Evolutionary conservation across 2,888 invertebrate species (phyloP), one percentile per base, ranked within the genome.

Genomic region (Apamea sordens): DNA sequence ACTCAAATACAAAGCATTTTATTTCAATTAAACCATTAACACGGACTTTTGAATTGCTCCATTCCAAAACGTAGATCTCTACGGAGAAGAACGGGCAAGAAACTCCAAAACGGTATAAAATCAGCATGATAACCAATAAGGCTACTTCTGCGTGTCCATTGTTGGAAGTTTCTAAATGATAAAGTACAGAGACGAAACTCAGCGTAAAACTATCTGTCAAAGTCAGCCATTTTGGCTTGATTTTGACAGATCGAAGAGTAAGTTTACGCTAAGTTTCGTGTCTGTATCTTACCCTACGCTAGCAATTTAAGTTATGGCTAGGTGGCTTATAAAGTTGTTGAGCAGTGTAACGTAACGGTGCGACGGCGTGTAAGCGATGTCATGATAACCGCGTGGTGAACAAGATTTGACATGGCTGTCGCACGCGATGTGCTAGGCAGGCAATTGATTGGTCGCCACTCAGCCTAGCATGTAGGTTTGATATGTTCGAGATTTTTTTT

Each of bases 361-460:
- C 32, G n/a, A n/a, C n/a, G 32, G 73, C 82, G 70, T 67, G 59
- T 65, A 32, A 82, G 64, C 44, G 63, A 5, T 28, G 32, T n/a
- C 64, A 73, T 59, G 53, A 73, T 71, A 50, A 50, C 73, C 41
- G 83, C 69, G 69, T 83, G 53, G 74, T 86, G 86, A 82, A 84
- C 72, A 77, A n/a, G 63, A 76, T 85, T 86, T 53, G 84, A 83
- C 83, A 85, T 72, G 87, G 83, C 53, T 65, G 76, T 76, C 83
- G 64, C 85, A 83, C 76, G 86, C 76, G n/a, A 85, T 79, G 67
- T 71, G 67, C 73, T 53, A 41, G 44, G 36, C 32, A 28, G 24
- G 59, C 75, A 67, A 76, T 78, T 76, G 83, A 86, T 86, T 68
- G 36, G 53, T 10, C 69, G 63, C 61, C 44, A 59, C 61, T 69